Base-by-base conservation (phyloP, 2,888 invertebrate genomes). In the Scelioninae gen. 1 region DNA sequence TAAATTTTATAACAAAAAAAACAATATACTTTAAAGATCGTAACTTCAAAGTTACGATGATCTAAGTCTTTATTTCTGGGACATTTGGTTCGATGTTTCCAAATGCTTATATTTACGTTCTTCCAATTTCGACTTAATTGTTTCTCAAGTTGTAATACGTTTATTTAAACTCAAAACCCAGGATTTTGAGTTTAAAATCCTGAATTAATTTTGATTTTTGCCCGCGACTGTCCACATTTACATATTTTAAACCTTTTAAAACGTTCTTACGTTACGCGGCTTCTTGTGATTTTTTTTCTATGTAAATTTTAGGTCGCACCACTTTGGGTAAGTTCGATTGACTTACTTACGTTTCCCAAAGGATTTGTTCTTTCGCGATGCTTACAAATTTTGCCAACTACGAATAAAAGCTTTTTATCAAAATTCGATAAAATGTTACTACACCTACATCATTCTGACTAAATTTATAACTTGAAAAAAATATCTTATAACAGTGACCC, bases 301-400 rank as follows among this genome's bases (percentile, higher is more conserved):
- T 45, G 45, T 31, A 62, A 45, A 62, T 62, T 62, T 62, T 11
- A 62, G n/a, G 62, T 62, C 62, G 23, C 45, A 45, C 45, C 15
- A 16, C 45, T 11, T 31, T 15, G 62, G 45, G 47, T 62, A 32
- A 16, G 10, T 62, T 62, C 62, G 62, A 62, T 62, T 60, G 60
- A 60, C 60, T 62, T 47, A 62, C 47, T 62, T 62, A 62, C 62
- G 32, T 62, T 62, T 62, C 62, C 62, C 62, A 45, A 2, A 62
- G 62, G 62, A 47, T 16, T 45, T 29, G 47, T 47, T 47, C 31
- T 40, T 15, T 43, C 29, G 2, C n/a, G n/a, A n/a, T 43, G 43
- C 11, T n/a, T 43, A n/a, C 60, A 60, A 23, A 60, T 60, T 23
- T 23, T n/a, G 8, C n/a, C 34, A 56, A 56, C 31, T 23, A 23